These are phyloP conservation scores for Xiphophorus maculatus DNA, from an alignment of 2,113 vertebrate genomes.

Conservation along the genomic window DNA sequence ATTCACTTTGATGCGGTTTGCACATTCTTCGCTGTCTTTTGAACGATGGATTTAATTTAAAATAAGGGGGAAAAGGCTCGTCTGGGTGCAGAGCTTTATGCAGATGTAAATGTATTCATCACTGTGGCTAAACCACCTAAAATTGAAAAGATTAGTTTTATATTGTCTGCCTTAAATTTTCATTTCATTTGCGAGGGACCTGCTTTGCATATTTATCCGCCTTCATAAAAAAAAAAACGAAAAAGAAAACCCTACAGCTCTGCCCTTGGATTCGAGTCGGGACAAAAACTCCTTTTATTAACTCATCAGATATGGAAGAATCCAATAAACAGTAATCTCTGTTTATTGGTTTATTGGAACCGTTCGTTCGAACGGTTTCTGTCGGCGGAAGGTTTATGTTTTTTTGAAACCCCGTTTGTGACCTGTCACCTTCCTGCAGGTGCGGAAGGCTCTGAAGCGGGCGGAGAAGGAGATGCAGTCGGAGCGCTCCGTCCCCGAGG, in stretches of 20 bases:
- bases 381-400: neutral
- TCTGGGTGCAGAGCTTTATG: neutral
- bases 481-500: slow-evolving; percentile 93
- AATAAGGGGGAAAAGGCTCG: neutral
- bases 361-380: neutral
- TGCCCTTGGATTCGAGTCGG: neutral
- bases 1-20: neutral
- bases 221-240: neutral
- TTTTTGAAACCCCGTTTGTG: neutral
- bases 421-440: slow-evolving; percentile 70
- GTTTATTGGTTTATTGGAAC: too few species aligned
- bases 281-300: neutral
- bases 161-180: slow-evolving; percentile 6
- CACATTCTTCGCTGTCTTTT: neutral
- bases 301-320: neutral
- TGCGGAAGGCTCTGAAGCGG: slow-evolving; percentile 96
- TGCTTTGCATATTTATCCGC: neutral
- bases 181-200: slow-evolving; percentile 18
- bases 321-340: neutral
- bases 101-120: slow-evolving; percentile 7
- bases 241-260: neutral
- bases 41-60: neutral
- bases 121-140: neutral
- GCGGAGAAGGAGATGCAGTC: slow-evolving; percentile 96
- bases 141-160: neutral